Conservation (phyloP, 2,113 vertebrate species). For the Gymnorhina tibicen region DNA sequence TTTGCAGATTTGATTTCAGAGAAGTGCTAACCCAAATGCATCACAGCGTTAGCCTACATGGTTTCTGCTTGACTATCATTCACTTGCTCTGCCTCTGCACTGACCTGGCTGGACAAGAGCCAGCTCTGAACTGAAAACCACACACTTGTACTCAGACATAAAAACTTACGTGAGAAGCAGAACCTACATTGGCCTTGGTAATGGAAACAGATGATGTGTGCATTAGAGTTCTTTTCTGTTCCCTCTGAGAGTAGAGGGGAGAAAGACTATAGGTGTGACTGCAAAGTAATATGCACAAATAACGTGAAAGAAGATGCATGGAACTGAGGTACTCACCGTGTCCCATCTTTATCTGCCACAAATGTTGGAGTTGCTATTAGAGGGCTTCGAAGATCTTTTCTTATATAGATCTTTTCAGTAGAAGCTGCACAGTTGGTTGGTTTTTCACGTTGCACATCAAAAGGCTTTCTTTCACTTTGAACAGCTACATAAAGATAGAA, state of each 20-base stretch:
- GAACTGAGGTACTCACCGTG: conserved; percentile 75
- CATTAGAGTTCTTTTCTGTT: not conserved
- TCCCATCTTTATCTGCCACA: conserved; percentile 88
- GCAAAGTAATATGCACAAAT: not conserved
- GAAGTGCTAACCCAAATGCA: not conserved
- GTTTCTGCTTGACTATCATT: not conserved
- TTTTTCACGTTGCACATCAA: conserved; percentile 93
- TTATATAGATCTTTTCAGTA: conserved; percentile 97
- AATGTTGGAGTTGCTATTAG: conserved; percentile 96
- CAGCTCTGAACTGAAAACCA: not conserved
- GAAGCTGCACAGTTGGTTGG: conserved; percentile 96
- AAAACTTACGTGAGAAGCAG: not conserved
- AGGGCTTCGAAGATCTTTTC: conserved; percentile 93
- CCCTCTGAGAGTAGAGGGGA: not conserved
- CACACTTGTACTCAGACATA: not conserved
- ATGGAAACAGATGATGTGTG: not conserved
- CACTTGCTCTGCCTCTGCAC: not conserved
- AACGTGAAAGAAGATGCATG: fast-evolving
- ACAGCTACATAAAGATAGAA: conserved; percentile 80
- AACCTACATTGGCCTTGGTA: not conserved
- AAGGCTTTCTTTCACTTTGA: conserved; percentile 96
- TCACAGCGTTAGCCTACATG: not conserved
- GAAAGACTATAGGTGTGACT: not conserved
- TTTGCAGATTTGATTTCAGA: not conserved
- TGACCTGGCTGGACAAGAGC: not conserved